Conservation (phyloP, 2,113 vertebrate genomes). For the Clarias gariepinus region DNA sequence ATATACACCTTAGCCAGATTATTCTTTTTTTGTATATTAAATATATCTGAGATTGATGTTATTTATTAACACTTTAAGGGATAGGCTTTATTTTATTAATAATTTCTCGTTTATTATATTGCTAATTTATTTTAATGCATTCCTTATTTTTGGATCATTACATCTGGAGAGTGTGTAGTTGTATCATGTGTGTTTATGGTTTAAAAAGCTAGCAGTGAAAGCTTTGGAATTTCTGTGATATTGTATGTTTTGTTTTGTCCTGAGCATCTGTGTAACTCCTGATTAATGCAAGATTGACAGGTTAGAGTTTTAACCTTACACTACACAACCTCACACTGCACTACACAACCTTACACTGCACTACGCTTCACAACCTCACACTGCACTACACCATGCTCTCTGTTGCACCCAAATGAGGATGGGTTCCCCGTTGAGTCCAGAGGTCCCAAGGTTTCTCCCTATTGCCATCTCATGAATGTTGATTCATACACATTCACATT, state of each 20-base stretch:
- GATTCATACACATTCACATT: too few relatives aligned
- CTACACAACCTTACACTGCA: too few relatives aligned
- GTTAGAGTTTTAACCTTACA: not conserved
- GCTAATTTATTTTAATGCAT: not conserved
- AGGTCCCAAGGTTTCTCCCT: too few relatives aligned
- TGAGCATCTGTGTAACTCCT: not conserved
- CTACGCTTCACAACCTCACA: too few relatives aligned
- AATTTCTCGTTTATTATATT: not conserved
- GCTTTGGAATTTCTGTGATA: not conserved
- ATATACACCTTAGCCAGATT: not conserved
- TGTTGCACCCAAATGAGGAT: too few relatives aligned
- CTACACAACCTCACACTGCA: too few relatives aligned
- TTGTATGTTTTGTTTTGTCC: not conserved
- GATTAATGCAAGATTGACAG: not conserved
- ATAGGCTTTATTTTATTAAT: not conserved
- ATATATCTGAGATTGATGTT: not conserved
- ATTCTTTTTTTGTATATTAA: not conserved
- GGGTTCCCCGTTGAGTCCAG: too few relatives aligned
- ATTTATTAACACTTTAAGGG: not conserved
- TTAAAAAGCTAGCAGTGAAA: not conserved
- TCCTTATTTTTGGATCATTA: not conserved
- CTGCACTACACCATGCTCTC: too few relatives aligned
- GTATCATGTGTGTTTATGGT: not conserved
- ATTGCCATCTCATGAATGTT: too few relatives aligned
- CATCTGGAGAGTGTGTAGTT: not conserved